Evolutionary conservation across 2,797 vertebrate species (phyloP).

Genomic region (Perodicticus potto): DNA sequence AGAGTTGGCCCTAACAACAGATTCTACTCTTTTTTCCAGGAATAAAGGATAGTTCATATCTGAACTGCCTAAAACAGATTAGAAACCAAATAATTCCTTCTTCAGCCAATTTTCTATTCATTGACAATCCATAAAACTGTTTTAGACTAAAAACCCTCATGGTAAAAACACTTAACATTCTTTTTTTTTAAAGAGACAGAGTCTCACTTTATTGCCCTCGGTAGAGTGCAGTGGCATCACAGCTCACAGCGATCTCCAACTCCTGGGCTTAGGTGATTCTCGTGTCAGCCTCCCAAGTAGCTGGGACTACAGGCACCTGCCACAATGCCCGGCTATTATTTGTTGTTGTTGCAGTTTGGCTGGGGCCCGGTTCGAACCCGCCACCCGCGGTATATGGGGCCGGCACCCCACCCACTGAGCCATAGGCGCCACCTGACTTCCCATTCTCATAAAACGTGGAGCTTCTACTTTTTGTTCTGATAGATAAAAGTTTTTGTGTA

Average conservation of each 20-base stretch:
- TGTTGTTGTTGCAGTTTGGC: too few relatives aligned
- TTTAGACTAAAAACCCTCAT: not conserved
- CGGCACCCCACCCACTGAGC: too few relatives aligned
- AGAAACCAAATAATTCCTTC: not conserved
- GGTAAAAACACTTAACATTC: not conserved
- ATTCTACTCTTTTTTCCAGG: not conserved
- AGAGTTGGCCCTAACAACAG: not conserved
- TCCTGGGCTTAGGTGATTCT: too few relatives aligned
- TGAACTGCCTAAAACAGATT: slow-evolving; percentile 6
- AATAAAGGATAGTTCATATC: not conserved
- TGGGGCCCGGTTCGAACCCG: too few relatives aligned
- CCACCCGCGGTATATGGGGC: too few relatives aligned
- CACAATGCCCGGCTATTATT: too few relatives aligned
- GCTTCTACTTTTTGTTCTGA: not conserved
- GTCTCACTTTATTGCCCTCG: too few relatives aligned
- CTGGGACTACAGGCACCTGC: too few relatives aligned
- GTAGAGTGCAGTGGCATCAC: too few relatives aligned
- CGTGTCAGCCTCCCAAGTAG: too few relatives aligned
- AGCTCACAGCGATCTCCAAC: too few relatives aligned
- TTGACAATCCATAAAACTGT: not conserved
- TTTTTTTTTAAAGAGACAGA: too few relatives aligned
- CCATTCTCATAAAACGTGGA: not conserved
- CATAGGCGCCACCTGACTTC: not conserved
- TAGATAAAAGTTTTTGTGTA: not conserved
- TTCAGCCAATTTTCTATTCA: not conserved